A percentile compares a stretch with the other conserved stretches of the same genome.
These are phyloP conservation scores for Deladenus siricidicola DNA, from an alignment of 2,888 invertebrate species.

Conservation along the genomic window DNA sequence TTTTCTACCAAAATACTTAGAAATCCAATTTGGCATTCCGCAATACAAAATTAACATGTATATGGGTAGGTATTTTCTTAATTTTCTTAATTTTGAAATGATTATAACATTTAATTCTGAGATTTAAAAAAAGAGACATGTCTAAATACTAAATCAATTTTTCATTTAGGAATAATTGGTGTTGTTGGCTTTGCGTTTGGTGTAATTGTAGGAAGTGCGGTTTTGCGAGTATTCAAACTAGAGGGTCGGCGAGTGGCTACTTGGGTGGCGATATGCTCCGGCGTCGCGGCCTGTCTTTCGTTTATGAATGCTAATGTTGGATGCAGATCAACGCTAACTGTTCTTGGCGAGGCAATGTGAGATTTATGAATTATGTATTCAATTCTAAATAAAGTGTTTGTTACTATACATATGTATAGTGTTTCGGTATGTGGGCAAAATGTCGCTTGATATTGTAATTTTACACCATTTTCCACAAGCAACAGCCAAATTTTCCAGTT, in stretches of 20 bases:
- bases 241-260: slow-evolving; percentile 44
- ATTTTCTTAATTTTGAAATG: neutral
- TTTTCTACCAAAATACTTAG: slow-evolving; percentile 52
- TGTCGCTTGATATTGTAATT: too few relatives aligned
- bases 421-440: too few relatives aligned
- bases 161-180: slow-evolving; percentile 20
- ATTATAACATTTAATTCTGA: too few relatives aligned
- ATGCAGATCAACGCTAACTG: slow-evolving; percentile 45
- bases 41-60: slow-evolving; percentile 47
- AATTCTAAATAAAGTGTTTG: too few relatives aligned
- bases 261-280: slow-evolving; percentile 41
- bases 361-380: neutral
- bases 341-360: slow-evolving; percentile 35
- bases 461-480: too few relatives aligned
- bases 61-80: slow-evolving; percentile 31
- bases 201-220: slow-evolving; percentile 25
- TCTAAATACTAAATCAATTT: neutral
- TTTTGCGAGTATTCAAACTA: slow-evolving; percentile 21
- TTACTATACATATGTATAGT: too few relatives aligned
- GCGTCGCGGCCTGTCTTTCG: slow-evolving; percentile 41
- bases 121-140: neutral
- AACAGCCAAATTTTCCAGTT: too few relatives aligned
- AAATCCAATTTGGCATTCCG: slow-evolving; percentile 52
- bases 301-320: slow-evolving; percentile 48
- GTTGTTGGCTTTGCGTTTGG: slow-evolving; percentile 28